phyloP scores from a whole-genome alignment of 2,113 vertebrate genomes.

The Indri indri region DNA sequence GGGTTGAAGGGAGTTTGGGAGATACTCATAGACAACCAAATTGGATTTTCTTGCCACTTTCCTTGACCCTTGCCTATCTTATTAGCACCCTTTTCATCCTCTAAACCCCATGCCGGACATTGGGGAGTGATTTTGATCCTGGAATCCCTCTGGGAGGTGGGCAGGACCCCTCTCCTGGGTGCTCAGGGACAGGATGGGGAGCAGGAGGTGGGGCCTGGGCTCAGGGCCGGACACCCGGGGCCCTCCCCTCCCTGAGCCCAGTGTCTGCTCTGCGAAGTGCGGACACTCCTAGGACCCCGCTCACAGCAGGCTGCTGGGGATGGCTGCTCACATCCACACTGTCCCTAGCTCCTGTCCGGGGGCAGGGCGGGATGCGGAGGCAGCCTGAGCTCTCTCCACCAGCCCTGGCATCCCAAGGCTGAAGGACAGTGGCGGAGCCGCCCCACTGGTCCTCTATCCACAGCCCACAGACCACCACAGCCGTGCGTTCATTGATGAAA shows the following conservation, averaged over 20 bases:
- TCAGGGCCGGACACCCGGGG: background rate
- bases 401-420: background rate
- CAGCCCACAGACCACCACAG: too few relatives aligned
- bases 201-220: background rate
- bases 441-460: too few relatives aligned
- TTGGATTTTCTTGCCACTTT: background rate
- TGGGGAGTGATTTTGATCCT: background rate
- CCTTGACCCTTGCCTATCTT: background rate
- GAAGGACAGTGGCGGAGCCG: too few relatives aligned
- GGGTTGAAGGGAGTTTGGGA: background rate
- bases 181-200: background rate
- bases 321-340: too few relatives aligned
- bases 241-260: background rate
- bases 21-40: background rate
- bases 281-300: background rate
- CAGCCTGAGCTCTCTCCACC: background rate
- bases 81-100: too few relatives aligned
- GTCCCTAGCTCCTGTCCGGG: too few relatives aligned
- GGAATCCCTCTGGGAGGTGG: background rate
- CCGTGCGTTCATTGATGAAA: too few relatives aligned
- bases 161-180: background rate
- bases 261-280: background rate
- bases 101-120: too few relatives aligned
- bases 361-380: too few relatives aligned
- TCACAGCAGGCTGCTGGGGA: background rate